Conservation (phyloP, 2,113 vertebrate genomes). For the Smithornis capensis region DNA sequence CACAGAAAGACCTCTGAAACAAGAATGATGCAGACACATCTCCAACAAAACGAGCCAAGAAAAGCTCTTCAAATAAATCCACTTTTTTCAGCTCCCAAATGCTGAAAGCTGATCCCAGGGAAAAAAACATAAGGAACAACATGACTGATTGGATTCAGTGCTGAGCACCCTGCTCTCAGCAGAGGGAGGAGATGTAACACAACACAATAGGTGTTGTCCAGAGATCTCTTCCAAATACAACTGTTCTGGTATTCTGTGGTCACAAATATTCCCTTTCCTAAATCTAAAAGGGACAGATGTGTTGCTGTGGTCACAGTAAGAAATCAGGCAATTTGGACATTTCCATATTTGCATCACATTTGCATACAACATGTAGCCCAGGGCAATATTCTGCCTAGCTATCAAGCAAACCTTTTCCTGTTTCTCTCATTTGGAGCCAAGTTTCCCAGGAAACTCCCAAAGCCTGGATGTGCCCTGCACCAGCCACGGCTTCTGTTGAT, state of each 20-base stretch:
- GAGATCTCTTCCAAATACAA: not conserved
- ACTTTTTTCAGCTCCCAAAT: not conserved
- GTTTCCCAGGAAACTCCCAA: not conserved
- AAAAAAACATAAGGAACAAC: not conserved
- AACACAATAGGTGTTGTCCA: not conserved
- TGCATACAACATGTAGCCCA: not conserved
- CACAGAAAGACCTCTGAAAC: not conserved
- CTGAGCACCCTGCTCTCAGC: not conserved
- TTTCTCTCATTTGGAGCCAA: not conserved
- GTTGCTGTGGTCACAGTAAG: not conserved
- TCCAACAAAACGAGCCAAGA: not conserved
- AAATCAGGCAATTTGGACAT: not conserved
- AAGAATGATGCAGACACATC: not conserved
- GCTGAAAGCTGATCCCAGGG: not conserved
- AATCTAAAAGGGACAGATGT: not conserved
- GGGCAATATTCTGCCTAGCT: not conserved
- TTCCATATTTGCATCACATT: not conserved
- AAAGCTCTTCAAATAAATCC: not conserved
- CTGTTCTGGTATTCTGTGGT: not conserved
- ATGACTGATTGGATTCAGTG: not conserved
- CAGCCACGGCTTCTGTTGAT: rapidly evolving
- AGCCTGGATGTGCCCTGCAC: not conserved
- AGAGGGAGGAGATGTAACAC: not conserved
- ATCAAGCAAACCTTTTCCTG: not conserved
- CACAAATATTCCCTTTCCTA: not conserved